phyloP scores from a whole-genome alignment of 2,888 invertebrate genomes.

The Ochlodes sylvanus region DNA sequence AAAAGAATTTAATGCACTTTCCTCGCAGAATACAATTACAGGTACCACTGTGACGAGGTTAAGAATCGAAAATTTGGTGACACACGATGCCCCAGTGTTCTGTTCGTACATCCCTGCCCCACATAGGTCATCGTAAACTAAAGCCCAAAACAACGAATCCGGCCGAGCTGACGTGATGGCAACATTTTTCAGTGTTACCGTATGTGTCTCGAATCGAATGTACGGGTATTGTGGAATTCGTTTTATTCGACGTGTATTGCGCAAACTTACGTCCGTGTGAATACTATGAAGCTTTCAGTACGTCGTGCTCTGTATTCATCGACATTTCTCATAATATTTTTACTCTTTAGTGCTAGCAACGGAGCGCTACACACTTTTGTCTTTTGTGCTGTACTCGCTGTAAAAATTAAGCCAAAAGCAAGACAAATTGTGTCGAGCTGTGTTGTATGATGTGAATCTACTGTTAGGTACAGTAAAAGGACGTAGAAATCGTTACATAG shows the following conservation, averaged over 20 bases:
- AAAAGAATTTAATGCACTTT: neutral
- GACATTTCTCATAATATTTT: conserved; percentile 20
- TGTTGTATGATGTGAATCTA: neutral
- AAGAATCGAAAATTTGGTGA: neutral
- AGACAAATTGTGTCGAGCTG: neutral
- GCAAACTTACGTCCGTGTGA: conserved; percentile 24
- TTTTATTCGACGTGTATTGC: conserved; percentile 20
- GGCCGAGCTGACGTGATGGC: conserved; percentile 16
- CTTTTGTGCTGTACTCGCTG: conserved; percentile 4
- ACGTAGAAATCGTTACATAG: too few relatives aligned
- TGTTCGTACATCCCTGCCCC: conserved; percentile 10
- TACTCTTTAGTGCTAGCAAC: neutral
- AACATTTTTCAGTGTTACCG: conserved; percentile 30
- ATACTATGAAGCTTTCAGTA: conserved; percentile 15
- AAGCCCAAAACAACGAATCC: conserved; percentile 25
- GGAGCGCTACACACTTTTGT: neutral
- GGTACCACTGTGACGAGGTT: neutral
- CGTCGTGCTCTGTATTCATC: conserved; percentile 10
- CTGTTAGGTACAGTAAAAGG: neutral
- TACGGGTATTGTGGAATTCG: conserved; percentile 26
- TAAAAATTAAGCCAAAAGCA: conserved; percentile 4
- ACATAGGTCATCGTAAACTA: conserved; percentile 21
- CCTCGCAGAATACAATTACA: neutral
- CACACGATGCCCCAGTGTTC: neutral
- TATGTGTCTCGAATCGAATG: conserved; percentile 22